Evolutionary conservation across 2,888 invertebrate species (phyloP).

Genomic region (Lydus trimaculatus): DNA sequence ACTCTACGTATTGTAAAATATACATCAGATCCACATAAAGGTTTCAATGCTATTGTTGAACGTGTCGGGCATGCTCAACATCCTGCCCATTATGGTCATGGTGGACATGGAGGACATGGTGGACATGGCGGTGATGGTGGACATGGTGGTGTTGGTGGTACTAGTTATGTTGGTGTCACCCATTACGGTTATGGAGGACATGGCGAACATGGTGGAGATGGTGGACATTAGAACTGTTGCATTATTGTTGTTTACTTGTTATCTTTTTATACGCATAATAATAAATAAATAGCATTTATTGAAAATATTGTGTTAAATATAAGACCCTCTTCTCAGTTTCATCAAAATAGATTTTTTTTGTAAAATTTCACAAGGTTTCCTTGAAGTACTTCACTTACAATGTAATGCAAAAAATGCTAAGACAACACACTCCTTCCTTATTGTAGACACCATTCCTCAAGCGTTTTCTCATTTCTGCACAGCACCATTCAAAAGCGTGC

Average conservation of each 20-base stretch:
- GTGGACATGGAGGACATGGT: conserved; percentile 16
- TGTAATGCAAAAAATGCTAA: too few species aligned
- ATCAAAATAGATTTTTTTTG: too few species aligned
- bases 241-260: not conserved
- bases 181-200: conserved; percentile 8
- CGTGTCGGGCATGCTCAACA: conserved; percentile 44
- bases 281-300: not conserved
- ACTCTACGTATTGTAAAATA: conserved; percentile 48
- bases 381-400: too few species aligned
- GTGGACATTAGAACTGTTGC: not conserved
- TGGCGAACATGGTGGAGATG: not conserved
- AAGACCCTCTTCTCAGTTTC: too few species aligned
- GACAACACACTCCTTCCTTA: too few species aligned
- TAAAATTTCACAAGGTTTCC: too few species aligned
- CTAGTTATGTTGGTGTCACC: conserved; percentile 8
- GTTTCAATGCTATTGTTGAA: conserved; percentile 48
- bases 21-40: conserved; percentile 41
- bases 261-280: not conserved
- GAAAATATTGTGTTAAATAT: too few species aligned
- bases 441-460: too few species aligned
- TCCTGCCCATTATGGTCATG: conserved; percentile 39
- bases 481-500: too few species aligned
- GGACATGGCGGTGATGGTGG: conserved; percentile 6
- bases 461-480: too few species aligned
- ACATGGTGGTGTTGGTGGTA: conserved; percentile 14